Conservation (phyloP, 2,113 vertebrate genomes). For the Myotis brandtii region DNA sequence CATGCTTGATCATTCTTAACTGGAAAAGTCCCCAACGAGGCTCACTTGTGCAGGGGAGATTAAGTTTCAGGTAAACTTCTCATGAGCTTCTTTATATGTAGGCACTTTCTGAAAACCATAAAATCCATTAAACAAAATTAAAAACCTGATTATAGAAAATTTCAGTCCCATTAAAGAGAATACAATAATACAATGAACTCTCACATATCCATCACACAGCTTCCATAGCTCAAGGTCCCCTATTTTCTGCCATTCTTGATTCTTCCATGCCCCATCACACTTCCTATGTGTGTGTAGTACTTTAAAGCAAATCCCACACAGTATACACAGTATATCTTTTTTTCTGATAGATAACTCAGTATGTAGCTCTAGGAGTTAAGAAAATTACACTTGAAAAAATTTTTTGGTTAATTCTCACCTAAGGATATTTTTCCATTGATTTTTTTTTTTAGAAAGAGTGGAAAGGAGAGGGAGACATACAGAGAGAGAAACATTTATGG, state of each 20-base stretch:
- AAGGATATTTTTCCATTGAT: no score
- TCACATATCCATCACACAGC: background rate
- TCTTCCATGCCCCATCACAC: background rate
- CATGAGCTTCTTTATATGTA: background rate
- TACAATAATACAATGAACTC: background rate
- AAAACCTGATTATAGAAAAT: background rate
- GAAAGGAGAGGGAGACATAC: no score
- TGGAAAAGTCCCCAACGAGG: background rate
- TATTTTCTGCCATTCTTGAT: background rate
- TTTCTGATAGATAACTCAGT: background rate
- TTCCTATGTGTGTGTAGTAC: background rate
- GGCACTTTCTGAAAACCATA: constrained; percentile 25
- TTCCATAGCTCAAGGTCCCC: background rate
- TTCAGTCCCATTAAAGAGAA: background rate
- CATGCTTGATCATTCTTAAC: background rate
- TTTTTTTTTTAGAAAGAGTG: no score
- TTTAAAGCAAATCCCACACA: constrained; percentile 1
- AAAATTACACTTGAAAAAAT: background rate
- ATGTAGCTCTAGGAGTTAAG: background rate
- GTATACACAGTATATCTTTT: background rate
- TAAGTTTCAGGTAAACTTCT: background rate
- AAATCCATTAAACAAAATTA: background rate
- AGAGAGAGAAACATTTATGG: no score
- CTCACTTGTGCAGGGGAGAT: background rate
- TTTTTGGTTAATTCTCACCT: no score